Base-by-base conservation (phyloP, 2,113 vertebrate species). In the Sorex araneus region DNA sequence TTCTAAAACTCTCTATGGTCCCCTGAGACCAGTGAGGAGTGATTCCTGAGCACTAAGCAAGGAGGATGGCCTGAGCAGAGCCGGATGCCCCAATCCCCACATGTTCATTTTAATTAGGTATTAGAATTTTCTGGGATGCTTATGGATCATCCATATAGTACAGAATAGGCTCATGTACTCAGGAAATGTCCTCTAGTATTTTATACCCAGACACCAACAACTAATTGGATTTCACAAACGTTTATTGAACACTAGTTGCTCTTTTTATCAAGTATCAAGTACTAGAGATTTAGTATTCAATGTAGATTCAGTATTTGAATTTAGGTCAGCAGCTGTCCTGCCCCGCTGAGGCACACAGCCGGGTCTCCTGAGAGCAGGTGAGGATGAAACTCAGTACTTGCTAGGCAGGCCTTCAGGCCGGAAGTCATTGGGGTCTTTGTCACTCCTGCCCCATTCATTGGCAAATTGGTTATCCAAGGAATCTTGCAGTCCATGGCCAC, bases 151-250 rank as follows among this genome's bases (percentile, higher is more conserved):
- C 8, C 15, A 28, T 9, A 4, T 57, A 15, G 6, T 43, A 66
- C n/a, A 64, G 50, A 32, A 78, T 1, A 74, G n/a, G 43, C 45
- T 76, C 15, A 5, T 1, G 13, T 75, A 76, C n/a, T 47, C 66
- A 75, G 28, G 81, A 85, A 76, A 23, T 47, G 19, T 81, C 47
- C 69, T 10, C 47, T 25, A 4, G 6, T 43, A 9, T 79, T 79
- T n/a, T n/a, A n/a, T n/a, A n/a, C 54, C 57, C 27, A 66, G 30
- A 84, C 2, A 67, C 45, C 69, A 81, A 45, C 69, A 81, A 45
- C 50, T 80, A 64, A 81, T 8, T 64, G 69, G 30, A 84, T 87
- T 93, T 79, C 32, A 28, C 32, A 89, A 91, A 23, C 32, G 70
- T 87, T 94, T 96, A 80, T 89, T 93, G 69, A 43, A 32, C 19